Base-by-base conservation (phyloP, 2,888 invertebrate genomes). In the Pollenia amentaria region DNA sequence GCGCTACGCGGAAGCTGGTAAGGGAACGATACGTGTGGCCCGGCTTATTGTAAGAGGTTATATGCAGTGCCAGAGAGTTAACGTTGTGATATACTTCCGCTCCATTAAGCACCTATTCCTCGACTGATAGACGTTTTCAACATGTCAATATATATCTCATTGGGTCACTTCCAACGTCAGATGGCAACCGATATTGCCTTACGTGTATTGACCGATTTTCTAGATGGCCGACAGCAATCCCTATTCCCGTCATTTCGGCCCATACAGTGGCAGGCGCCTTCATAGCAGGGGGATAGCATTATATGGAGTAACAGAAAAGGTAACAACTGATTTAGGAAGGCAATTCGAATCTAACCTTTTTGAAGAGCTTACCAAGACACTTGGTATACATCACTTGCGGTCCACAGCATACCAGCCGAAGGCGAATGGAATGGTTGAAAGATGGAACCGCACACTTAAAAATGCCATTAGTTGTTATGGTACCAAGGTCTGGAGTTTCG, bases 401-500 rank as follows among this genome's bases (percentile, higher is more conserved):
- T 44, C 40, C 2, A 57, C 53, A n/a, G 51, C 69, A 38, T 42
- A 29, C 40, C 44, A 77, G 53, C 65, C 55, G 10, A 55, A 55
- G 60, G 57, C 53, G 10, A 62, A 72, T 60, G 72, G 72, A 21
- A 44, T 72, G 72, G 57, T 72, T 7, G 72, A 72, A 44, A 72
- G 60, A 46, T 72, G 72, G 46, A 42, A 72, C 44, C 73, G 73
- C 12, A 60, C 42, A 4, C 21, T 72, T 14, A 72, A 72, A 14
- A 16, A 16, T 10, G 44, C 51, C 18, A 51, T 69, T 38, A 57
- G 44, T 12, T 72, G 44, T 38, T 69, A 79, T 46, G 65, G 69
- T n/a, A 21, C 84, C 29, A 90, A 90, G 6, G 62, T 69, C 8
- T 89, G 72, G 72, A 21, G n/a, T 14, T 18, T 18, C 44, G 40